These are phyloP conservation scores for Olivierus martensii DNA, from an alignment of 1,140 invertebrate genomes.

Conservation along the genomic window DNA sequence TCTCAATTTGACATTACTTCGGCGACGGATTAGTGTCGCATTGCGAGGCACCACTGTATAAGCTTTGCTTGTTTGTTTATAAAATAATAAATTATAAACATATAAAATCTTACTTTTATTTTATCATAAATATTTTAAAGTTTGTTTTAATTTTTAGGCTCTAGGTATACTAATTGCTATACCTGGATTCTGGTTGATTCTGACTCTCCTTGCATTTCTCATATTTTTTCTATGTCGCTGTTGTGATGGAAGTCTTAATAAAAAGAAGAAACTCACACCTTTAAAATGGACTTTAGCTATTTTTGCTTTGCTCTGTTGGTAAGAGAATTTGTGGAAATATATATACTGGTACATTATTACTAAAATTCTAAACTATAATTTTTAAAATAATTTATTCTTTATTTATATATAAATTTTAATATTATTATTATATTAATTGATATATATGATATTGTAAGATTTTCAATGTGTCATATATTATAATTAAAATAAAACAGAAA, in stretches of 20 bases:
- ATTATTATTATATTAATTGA: too few species aligned
- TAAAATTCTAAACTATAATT: neutral
- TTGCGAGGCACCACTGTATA: too few species aligned
- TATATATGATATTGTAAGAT: too few species aligned
- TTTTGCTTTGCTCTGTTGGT: slow-evolving; percentile 65
- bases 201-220: slow-evolving; percentile 70
- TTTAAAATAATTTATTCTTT: neutral
- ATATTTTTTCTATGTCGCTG: slow-evolving; percentile 85
- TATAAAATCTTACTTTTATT: too few species aligned
- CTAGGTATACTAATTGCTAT: slow-evolving; percentile 78
- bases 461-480: too few species aligned
- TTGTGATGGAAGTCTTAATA: slow-evolving; percentile 76
- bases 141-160: slow-evolving; percentile 56
- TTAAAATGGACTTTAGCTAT: slow-evolving; percentile 68
- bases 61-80: too few species aligned
- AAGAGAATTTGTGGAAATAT: slow-evolving; percentile 15
- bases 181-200: slow-evolving; percentile 75
- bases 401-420: too few species aligned
- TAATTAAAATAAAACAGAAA: too few species aligned
- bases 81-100: too few species aligned
- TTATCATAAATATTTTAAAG: too few species aligned
- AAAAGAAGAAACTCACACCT: slow-evolving; percentile 66
- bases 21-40: too few species aligned
- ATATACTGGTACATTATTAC: neutral
- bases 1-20: too few species aligned